Evolutionary conservation across 2,113 vertebrate species (phyloP), one percentile per base, ranked within the genome.

Genomic region (Porphyrio hochstetteri): DNA sequence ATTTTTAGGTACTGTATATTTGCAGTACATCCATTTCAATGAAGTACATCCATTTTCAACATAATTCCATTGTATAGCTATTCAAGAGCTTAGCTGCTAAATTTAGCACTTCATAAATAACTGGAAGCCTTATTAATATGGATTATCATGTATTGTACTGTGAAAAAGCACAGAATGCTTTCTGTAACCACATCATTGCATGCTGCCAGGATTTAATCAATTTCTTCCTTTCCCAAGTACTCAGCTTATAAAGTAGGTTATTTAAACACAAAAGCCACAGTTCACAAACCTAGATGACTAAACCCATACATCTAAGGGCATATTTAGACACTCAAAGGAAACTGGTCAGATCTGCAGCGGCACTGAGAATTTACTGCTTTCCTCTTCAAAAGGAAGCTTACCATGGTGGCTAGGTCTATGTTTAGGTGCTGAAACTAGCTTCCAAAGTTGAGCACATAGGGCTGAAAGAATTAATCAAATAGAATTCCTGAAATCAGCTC

Each of bases 21-120:
- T 96, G 74, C 67, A 96, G 79, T 97, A 92, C 85, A 85, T 95
- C 94, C 96, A 94, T 96, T 97, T 96, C 95, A 97, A 89, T 90
- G 91, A 96, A 93, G 44, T 85, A 82, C 69, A 96, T 93, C 88
- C 96, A 96, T 96, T 97, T 96, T 92, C 91, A 94, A 64, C 83
- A 94, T 85, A 95, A 92, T 94, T 96, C 89, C 94, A 87, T 97
- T 94, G 82, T 90, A 88, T 81, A 89, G 90, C 86, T 96, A 91
- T 95, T 94, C 78, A 95, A 94, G 93, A 89, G 76, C 55, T 95
- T 65, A 94, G 85, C 79, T 95, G 88, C 94, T 97, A 96, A 97
- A 98, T 95, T 91, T 90, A 97, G 76, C 70, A 94, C 83, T 94
- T 95, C 86, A 96, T 93, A 97, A 97, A 98, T 90, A 97, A 97